These are phyloP conservation scores for Danaus melanippus DNA, from an alignment of 1,140 invertebrate genomes.

Conservation along the genomic window DNA sequence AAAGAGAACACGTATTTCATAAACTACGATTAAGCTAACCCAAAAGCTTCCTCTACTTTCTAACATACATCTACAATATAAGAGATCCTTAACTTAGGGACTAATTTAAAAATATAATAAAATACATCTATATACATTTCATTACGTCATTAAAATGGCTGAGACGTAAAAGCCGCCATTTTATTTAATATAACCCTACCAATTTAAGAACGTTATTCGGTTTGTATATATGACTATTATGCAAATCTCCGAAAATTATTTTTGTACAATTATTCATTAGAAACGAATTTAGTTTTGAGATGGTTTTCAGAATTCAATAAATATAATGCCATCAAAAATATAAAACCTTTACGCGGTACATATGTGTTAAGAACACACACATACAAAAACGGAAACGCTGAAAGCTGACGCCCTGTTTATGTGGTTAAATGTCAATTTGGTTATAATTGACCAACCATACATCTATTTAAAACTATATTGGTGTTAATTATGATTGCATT, in stretches of 20 bases:
- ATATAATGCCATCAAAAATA: too few relatives aligned
- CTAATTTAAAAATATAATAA: too few relatives aligned
- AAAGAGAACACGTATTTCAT: background rate
- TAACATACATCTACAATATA: too few relatives aligned
- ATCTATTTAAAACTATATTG: slow-evolving; percentile 5
- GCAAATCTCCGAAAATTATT: too few relatives aligned
- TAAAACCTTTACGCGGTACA: too few relatives aligned
- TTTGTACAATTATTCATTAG: too few relatives aligned
- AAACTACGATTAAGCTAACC: background rate
- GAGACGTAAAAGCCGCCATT: slow-evolving; percentile 34
- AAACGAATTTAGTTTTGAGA: too few relatives aligned
- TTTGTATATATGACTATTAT: too few relatives aligned
- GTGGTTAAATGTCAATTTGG: slow-evolving; percentile 6
- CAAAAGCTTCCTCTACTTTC: too few relatives aligned
- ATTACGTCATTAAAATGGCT: slow-evolving; percentile 30
- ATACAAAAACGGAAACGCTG: slow-evolving; percentile 16
- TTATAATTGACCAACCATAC: background rate
- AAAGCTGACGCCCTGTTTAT: slow-evolving; percentile 20
- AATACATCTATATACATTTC: slow-evolving; percentile 1
- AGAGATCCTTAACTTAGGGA: too few relatives aligned
- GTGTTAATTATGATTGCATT: slow-evolving; percentile 7
- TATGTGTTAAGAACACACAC: slow-evolving; percentile 15
- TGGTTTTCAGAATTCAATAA: too few relatives aligned
- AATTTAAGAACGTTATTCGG: slow-evolving; percentile 22
- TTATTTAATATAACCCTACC: slow-evolving; percentile 36